These are phyloP conservation scores for Halocaridina rubra DNA, from an alignment of 2,888 invertebrate species.

Conservation along the genomic window DNA sequence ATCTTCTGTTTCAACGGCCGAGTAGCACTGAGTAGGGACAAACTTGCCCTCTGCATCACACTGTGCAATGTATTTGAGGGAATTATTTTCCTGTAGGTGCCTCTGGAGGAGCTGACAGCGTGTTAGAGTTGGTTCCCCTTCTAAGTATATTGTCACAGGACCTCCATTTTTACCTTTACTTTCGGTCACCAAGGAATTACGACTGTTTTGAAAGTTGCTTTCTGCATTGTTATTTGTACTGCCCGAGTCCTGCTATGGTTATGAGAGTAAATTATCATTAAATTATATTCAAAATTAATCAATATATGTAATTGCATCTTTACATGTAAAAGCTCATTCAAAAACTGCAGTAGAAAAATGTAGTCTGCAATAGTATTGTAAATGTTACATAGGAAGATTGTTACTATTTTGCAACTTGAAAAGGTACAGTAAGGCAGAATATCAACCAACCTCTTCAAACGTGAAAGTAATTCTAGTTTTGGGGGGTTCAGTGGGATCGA, in stretches of 20 bases:
- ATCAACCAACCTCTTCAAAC: conserved; percentile 49
- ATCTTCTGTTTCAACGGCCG: conserved; percentile 69
- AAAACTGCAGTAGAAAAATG: too few relatives aligned
- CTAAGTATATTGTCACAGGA: conserved; percentile 56
- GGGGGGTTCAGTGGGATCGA: conserved; percentile 42
- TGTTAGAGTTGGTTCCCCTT: conserved; percentile 57
- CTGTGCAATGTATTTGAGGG: conserved; percentile 78
- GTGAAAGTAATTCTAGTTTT: conserved; percentile 60
- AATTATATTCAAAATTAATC: too few relatives aligned
- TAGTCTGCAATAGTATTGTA: too few relatives aligned
- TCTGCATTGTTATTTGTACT: neutral
- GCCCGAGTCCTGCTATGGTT: conserved; percentile 28
- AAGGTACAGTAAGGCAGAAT: too few relatives aligned
- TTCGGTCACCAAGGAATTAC: neutral
- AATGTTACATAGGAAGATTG: too few relatives aligned
- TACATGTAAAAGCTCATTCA: too few relatives aligned
- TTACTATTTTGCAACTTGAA: too few relatives aligned
- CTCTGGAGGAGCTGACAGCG: conserved; percentile 59
- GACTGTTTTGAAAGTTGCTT: neutral
- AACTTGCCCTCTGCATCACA: conserved; percentile 79
- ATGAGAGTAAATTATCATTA: too few relatives aligned
- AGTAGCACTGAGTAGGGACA: conserved; percentile 79
- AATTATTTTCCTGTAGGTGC: conserved; percentile 51
- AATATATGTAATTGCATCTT: too few relatives aligned
- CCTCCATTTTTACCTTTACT: neutral